Evolutionary conservation across 2,797 vertebrate species (phyloP).

Genomic region (Sparidentex hasta): DNA sequence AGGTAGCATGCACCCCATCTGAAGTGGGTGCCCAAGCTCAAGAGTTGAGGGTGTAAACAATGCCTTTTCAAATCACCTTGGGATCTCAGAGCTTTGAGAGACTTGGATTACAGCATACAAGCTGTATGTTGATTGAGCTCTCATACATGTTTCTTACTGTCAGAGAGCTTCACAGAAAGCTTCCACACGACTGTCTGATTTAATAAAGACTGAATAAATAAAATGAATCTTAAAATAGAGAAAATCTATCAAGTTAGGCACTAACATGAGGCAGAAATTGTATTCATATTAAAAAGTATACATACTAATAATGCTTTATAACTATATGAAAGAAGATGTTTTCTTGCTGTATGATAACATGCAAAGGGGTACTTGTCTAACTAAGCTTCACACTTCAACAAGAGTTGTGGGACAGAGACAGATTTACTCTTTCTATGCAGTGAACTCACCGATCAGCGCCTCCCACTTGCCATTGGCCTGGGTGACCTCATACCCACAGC

Average conservation of each 20-base stretch:
- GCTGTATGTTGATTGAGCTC: too few relatives aligned
- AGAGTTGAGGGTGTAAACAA: too few relatives aligned
- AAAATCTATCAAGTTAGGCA: not conserved
- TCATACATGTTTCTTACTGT: too few relatives aligned
- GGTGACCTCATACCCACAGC: conserved; percentile 97
- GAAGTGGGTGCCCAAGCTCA: too few relatives aligned
- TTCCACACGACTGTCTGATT: too few relatives aligned
- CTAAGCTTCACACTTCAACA: not conserved
- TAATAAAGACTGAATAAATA: not conserved
- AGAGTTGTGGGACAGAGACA: not conserved
- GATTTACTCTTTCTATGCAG: not conserved
- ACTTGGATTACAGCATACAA: too few relatives aligned
- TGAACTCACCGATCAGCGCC: conserved; percentile 94
- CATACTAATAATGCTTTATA: not conserved
- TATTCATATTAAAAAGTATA: not conserved
- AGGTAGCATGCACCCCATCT: too few relatives aligned
- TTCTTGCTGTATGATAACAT: not conserved
- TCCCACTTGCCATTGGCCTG: conserved; percentile 99
- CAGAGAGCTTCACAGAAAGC: too few relatives aligned
- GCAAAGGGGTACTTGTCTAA: not conserved
- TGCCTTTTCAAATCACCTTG: too few relatives aligned
- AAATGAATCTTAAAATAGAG: conserved; percentile 5
- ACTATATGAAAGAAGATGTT: not conserved
- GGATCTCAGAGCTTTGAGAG: too few relatives aligned
- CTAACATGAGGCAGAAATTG: not conserved